A percentile compares a stretch with the other conserved stretches of the same genome.
phyloP scores from a whole-genome alignment of 1,140 invertebrate species.

The Drosophila mayri region DNA sequence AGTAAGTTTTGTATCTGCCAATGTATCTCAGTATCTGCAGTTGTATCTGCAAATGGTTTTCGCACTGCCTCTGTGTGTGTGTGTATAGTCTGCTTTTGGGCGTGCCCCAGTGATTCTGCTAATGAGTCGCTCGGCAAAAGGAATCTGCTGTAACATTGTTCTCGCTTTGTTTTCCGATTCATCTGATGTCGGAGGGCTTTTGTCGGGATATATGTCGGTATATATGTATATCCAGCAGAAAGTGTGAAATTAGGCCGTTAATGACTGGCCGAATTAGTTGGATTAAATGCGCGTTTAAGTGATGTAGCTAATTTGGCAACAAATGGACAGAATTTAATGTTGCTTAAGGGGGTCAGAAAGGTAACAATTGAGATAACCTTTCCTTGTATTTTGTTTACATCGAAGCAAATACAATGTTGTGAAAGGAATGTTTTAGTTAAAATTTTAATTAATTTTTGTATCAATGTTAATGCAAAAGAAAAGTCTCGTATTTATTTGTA shows the following conservation, averaged over 20 bases:
- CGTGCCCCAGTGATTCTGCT: constrained; percentile 60
- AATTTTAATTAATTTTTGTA: too few relatives aligned
- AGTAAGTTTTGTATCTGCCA: constrained; percentile 18
- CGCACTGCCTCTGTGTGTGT: not conserved
- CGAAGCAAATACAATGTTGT: too few relatives aligned
- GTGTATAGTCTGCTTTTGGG: constrained; percentile 46
- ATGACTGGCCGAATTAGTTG: constrained; percentile 36
- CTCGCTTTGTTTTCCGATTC: constrained; percentile 32
- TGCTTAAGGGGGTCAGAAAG: not conserved
- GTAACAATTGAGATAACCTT: not conserved
- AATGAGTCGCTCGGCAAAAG: constrained; percentile 41
- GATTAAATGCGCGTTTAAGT: constrained; percentile 32
- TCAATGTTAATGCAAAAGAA: too few relatives aligned
- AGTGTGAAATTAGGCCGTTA: constrained; percentile 39
- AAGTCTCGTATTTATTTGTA: not conserved
- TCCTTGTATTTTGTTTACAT: too few relatives aligned
- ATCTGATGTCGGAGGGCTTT: constrained; percentile 14
- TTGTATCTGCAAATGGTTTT: constrained; percentile 24
- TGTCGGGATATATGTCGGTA: constrained; percentile 13
- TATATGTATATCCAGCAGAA: not conserved
- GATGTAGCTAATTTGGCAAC: constrained; percentile 16
- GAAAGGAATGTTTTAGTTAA: too few relatives aligned
- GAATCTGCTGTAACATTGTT: constrained; percentile 35
- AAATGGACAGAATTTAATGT: not conserved
- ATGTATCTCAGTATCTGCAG: constrained; percentile 18